These are phyloP conservation scores for Pluvianellus socialis DNA, from an alignment of 2,113 vertebrate species.

Conservation along the genomic window DNA sequence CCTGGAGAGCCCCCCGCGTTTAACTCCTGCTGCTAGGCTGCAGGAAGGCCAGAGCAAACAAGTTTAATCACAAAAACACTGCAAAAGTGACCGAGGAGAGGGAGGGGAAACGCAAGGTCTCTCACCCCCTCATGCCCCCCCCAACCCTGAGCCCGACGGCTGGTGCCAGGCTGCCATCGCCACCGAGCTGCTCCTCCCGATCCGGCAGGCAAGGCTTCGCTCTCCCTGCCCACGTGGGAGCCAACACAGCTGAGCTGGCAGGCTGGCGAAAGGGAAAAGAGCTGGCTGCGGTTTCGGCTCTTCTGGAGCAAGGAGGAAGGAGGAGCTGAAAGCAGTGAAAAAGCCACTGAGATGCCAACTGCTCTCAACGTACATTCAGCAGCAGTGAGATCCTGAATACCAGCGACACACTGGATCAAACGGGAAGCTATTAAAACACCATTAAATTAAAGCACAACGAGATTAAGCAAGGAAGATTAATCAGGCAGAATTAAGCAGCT, in stretches of 20 bases:
- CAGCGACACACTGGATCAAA: background rate
- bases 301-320: background rate
- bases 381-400: background rate
- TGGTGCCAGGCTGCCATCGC: background rate
- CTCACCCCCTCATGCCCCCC: accelerated
- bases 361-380: background rate
- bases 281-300: background rate
- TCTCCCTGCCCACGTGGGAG: background rate
- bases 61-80: background rate
- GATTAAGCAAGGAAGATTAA: constrained; percentile 3
- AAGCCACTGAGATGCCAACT: background rate
- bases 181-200: background rate
- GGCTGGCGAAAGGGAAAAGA: background rate
- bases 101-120: background rate
- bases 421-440: background rate
- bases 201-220: accelerated
- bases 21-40: background rate
- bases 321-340: background rate
- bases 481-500: constrained; percentile 4
- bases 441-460: constrained; percentile 4
- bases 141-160: accelerated
- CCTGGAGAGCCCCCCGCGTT: background rate
- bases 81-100: background rate
- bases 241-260: constrained; percentile 7
- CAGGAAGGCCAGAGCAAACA: background rate